Base-by-base conservation (phyloP, 1,140 invertebrate genomes). In the Nautilus pompilius region DNA sequence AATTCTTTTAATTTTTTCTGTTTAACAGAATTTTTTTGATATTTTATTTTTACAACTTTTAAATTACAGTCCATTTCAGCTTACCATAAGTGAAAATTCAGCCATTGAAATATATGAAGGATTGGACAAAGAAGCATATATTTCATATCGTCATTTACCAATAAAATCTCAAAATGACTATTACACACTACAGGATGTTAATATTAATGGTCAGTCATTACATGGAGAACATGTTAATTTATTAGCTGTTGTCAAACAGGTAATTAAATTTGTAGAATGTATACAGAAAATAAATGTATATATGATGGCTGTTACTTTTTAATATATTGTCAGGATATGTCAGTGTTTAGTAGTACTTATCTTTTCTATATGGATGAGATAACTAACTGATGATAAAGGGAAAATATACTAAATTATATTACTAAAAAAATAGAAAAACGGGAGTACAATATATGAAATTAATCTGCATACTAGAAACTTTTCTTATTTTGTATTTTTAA, bases 121-220 rank as follows among this genome's bases (percentile, higher is more conserved):
- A 28, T 64, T 45, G 62, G 67, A 77, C 63, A 20, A 66, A 24
- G 66, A 62, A 3, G 56, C 58, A 5, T 79, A 69, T 60, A 51
- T 36, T n/a, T 45, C 26, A 28, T 61, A 77, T 6, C 55, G 69
- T 34, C 66, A 73, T 46, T 41, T 78, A 0, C 79, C 79, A 34
- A 74, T 69, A 26, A 76, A 75, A 62, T 61, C 76, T 15, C 71
- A 59, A 56, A 78, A 73, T 71, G 78, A 81, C 55, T 80, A 72
- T 58, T 80, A 80, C 62, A 79, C 76, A 8, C 64, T 81, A 17
- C 76, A 75, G 36, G 79, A 81, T 63, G 70, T 81, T 24, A 57
- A 71, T 29, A 72, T 72, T 26, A 79, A 80, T 73, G 79, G 77
- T 8, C 74, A 74, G 53, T 58, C 29, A 17, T 64, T 81, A 8